Evolutionary conservation across 1,140 invertebrate species (phyloP).

Genomic region (Melipona quadrifasciata): DNA sequence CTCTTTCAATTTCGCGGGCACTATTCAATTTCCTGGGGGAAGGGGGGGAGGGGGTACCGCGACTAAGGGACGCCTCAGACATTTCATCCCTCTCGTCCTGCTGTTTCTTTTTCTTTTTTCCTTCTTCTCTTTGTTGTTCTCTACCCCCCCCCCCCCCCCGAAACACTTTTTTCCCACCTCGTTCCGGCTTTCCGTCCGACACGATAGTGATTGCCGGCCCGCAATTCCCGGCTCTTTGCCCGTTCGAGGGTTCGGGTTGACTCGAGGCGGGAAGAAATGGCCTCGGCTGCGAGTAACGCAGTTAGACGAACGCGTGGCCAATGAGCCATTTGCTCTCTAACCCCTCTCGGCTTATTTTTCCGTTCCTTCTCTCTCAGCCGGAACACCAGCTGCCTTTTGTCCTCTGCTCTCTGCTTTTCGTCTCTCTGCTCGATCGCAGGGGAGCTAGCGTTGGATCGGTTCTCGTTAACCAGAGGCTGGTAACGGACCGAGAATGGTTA

Average conservation of each 20-base stretch:
- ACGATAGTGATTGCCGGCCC: constrained; percentile 66
- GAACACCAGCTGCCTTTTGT: constrained; percentile 19
- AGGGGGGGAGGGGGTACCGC: constrained; percentile 18
- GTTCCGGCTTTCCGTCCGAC: constrained; percentile 24
- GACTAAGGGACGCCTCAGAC: constrained; percentile 50
- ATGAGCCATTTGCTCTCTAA: constrained; percentile 72
- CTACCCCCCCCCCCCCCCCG: no score
- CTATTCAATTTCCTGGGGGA: constrained; percentile 74
- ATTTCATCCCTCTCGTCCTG: constrained; percentile 39
- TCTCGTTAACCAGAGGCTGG: background rate
- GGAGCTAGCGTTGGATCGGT: background rate
- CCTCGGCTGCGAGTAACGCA: constrained; percentile 67
- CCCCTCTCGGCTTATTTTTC: constrained; percentile 61
- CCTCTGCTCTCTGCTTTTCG: background rate
- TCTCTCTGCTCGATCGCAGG: constrained; percentile 17
- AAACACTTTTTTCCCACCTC: constrained; percentile 48
- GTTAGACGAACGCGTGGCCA: constrained; percentile 72
- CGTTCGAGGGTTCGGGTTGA: constrained; percentile 45
- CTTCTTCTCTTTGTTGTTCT: background rate
- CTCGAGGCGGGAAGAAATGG: constrained; percentile 64
- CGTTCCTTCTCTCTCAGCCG: constrained; percentile 24
- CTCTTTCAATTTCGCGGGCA: constrained; percentile 71
- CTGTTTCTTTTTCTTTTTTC: background rate
- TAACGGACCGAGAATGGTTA: background rate
- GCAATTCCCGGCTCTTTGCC: constrained; percentile 56